Evolutionary conservation across 2,797 vertebrate genomes (phyloP).

Genomic region (Anabas testudineus): DNA sequence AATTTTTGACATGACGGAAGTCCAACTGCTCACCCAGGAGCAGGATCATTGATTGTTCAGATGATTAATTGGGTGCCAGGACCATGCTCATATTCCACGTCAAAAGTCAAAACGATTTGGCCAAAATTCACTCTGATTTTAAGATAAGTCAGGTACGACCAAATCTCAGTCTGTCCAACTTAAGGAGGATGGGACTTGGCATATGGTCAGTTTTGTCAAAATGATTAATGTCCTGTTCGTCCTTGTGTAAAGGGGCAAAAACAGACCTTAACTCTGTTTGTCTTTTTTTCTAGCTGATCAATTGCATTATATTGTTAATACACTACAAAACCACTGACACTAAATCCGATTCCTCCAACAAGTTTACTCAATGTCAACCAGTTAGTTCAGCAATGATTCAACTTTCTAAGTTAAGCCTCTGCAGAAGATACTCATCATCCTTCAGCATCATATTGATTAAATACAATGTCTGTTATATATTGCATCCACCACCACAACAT

Average conservation of each 20-base stretch:
- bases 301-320: not conserved
- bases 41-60: no score
- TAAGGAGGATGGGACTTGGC: no score
- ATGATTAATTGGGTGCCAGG: no score
- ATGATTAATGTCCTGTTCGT: not conserved
- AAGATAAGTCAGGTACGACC: no score
- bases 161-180: no score
- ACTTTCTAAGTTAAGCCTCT: not conserved
- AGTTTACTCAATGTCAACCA: not conserved
- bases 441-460: slow-evolving; percentile 12
- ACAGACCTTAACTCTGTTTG: no score
- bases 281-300: no score
- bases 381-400: not conserved
- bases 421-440: not conserved
- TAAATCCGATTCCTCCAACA: not conserved
- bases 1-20: no score
- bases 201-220: not conserved
- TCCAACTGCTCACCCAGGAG: no score
- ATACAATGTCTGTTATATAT: slow-evolving; percentile 36
- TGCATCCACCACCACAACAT: slow-evolving; percentile 31
- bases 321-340: not conserved
- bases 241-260: not conserved
- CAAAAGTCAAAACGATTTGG: no score
- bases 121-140: no score
- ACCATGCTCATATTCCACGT: no score